phyloP scores from a whole-genome alignment of 2,888 invertebrate species.

The Microplitis manilae region DNA sequence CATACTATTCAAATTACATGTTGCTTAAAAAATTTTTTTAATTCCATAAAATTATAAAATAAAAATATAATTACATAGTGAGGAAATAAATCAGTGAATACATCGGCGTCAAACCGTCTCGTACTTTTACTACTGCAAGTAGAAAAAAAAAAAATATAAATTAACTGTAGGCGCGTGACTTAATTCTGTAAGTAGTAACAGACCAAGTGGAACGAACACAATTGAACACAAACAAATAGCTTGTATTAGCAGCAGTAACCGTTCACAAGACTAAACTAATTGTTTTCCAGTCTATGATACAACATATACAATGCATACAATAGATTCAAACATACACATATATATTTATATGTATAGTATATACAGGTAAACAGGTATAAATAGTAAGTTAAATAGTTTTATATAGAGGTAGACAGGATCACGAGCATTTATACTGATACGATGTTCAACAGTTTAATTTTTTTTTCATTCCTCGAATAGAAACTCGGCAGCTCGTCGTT shows the following conservation, averaged over 20 bases:
- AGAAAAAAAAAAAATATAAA: not conserved
- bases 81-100: slow-evolving; percentile 4
- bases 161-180: slow-evolving; percentile 8
- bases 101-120: slow-evolving; percentile 17
- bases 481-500: not conserved
- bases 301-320: not conserved
- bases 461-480: slow-evolving; percentile 11
- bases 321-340: not conserved
- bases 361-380: too few relatives aligned
- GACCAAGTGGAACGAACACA: not conserved
- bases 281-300: not conserved
- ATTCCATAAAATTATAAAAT: not conserved
- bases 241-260: not conserved
- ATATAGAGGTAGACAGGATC: too few relatives aligned
- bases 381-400: too few relatives aligned
- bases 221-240: not conserved
- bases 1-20: not conserved
- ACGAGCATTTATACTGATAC: not conserved
- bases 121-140: slow-evolving; percentile 8
- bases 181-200: slow-evolving; percentile 16
- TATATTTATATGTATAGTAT: too few relatives aligned
- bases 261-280: not conserved
- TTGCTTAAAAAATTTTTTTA: not conserved
- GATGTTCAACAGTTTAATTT: not conserved
- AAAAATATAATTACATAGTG: not conserved